Evolutionary conservation across 2,113 vertebrate genomes (phyloP).

Genomic region (Pseudorasbora parva): DNA sequence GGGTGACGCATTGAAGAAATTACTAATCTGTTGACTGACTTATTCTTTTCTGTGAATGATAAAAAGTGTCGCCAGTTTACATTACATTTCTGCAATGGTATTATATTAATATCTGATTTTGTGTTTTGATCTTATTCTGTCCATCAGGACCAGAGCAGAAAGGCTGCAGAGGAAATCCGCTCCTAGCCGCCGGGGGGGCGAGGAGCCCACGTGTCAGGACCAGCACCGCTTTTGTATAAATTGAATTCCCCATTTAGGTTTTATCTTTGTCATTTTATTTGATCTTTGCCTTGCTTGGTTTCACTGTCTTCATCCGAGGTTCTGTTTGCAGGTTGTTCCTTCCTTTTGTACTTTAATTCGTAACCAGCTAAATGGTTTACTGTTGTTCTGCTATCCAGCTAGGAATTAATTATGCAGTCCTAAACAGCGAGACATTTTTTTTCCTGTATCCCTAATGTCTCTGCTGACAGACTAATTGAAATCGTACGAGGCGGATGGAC

Average conservation of each 20-base stretch:
- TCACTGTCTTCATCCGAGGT: conserved; percentile 15
- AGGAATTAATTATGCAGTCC: background rate
- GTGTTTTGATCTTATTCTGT: background rate
- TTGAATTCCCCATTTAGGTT: conserved; percentile 33
- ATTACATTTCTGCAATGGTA: background rate
- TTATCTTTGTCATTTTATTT: conserved; percentile 14
- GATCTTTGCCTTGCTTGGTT: conserved; percentile 13
- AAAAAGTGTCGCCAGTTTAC: background rate
- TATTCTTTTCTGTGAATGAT: too few relatives aligned
- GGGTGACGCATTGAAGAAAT: background rate
- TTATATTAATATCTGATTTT: background rate
- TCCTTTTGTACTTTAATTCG: background rate
- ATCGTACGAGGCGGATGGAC: background rate
- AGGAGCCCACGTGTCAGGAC: conserved; percentile 30
- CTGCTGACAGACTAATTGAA: background rate
- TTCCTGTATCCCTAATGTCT: background rate
- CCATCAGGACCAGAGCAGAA: conserved; percentile 64
- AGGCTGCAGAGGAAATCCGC: conserved; percentile 61
- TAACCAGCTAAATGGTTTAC: background rate
- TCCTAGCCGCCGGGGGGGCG: conserved; percentile 50
- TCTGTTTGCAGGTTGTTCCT: background rate
- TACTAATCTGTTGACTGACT: background rate
- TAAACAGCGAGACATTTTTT: background rate
- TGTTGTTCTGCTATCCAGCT: background rate
- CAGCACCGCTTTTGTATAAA: conserved; percentile 53